These are phyloP conservation scores for Drosophila kepulauana DNA, from an alignment of 1,140 invertebrate species.

Conservation along the genomic window DNA sequence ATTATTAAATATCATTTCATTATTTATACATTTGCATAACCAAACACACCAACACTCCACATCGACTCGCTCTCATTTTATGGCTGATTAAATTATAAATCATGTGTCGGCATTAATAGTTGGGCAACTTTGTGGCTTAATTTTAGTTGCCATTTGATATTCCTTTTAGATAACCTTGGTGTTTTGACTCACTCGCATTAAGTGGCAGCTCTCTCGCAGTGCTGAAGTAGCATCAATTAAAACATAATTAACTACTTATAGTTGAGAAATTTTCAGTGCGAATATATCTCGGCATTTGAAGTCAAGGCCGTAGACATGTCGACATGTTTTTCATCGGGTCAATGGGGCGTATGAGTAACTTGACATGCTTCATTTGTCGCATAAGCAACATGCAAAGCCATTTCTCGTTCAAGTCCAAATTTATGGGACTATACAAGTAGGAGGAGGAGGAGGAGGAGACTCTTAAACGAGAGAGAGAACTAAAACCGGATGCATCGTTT, in stretches of 20 bases:
- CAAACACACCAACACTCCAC: slow-evolving; percentile 14
- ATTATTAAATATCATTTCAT: slow-evolving; percentile 72
- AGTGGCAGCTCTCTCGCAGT: neutral
- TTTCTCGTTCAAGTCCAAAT: neutral
- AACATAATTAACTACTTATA: slow-evolving; percentile 13
- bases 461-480: neutral
- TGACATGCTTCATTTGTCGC: slow-evolving; percentile 66
- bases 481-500: slow-evolving; percentile 56
- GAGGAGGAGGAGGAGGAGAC: neutral
- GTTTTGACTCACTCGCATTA: neutral
- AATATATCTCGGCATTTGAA: neutral
- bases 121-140: slow-evolving; percentile 27
- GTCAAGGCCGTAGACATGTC: neutral
- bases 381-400: slow-evolving; percentile 25
- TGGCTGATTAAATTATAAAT: slow-evolving; percentile 47
- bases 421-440: neutral
- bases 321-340: neutral
- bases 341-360: slow-evolving; percentile 58
- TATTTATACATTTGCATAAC: slow-evolving; percentile 64
- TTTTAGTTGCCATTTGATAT: slow-evolving; percentile 21
- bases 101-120: slow-evolving; percentile 38
- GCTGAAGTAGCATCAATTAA: neutral
- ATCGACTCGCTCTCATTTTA: neutral
- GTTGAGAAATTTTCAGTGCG: neutral
- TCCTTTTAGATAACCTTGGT: slow-evolving; percentile 17